These are phyloP conservation scores for Phrynosoma platyrhinos DNA, from an alignment of 2,113 vertebrate species.

Conservation along the genomic window DNA sequence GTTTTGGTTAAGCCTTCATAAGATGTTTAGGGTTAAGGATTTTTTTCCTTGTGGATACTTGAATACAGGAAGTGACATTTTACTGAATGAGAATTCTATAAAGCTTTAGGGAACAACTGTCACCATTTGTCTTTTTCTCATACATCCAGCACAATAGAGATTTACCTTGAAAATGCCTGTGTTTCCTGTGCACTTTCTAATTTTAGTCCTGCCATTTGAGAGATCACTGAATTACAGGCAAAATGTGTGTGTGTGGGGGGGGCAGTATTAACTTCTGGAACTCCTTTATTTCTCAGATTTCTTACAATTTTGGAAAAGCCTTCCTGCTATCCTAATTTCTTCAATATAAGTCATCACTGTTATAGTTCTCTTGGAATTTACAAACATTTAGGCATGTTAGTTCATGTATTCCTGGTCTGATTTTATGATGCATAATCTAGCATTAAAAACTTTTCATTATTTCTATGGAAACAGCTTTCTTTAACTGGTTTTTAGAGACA, in stretches of 20 bases:
- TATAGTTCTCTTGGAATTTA: neutral
- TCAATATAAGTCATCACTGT: constrained; percentile 4
- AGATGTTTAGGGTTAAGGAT: neutral
- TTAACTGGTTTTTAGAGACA: neutral
- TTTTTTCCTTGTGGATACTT: neutral
- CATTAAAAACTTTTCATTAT: neutral
- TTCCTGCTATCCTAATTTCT: constrained; percentile 33
- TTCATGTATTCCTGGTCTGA: constrained; percentile 32
- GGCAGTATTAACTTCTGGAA: constrained; percentile 32
- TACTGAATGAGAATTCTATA: constrained; percentile 5
- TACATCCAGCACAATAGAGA: constrained; percentile 35
- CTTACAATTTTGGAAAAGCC: constrained; percentile 21
- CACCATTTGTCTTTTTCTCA: constrained; percentile 38
- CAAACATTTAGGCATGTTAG: neutral
- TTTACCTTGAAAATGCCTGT: constrained; percentile 28
- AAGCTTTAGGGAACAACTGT: constrained; percentile 23
- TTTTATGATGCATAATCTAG: neutral
- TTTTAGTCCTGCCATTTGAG: constrained; percentile 39
- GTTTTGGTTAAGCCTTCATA: neutral
- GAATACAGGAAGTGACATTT: constrained; percentile 35
- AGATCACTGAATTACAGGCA: neutral
- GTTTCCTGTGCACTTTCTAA: constrained; percentile 51
- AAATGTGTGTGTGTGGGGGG: neutral
- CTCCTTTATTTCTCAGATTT: constrained; percentile 45
- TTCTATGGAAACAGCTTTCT: neutral